These are phyloP conservation scores for Pocillopora meandrina DNA, from an alignment of 92 coral and sea anemone genomes.

Conservation along the genomic window DNA sequence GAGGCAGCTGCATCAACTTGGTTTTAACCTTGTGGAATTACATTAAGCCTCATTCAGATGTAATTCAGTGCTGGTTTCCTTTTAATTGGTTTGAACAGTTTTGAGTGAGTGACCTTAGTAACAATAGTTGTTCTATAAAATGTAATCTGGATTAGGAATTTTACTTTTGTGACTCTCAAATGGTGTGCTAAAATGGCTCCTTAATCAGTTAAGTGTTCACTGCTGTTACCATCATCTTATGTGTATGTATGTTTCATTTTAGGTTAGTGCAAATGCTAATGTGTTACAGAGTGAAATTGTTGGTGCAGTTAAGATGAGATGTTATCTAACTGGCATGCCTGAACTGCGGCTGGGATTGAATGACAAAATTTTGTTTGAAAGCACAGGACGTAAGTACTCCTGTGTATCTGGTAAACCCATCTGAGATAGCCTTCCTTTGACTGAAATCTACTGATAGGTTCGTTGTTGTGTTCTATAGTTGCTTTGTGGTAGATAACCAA, in stretches of 20 bases:
- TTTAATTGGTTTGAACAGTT: too few species aligned
- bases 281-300: conserved; percentile 98
- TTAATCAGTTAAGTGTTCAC: neutral
- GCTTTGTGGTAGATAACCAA: too few species aligned
- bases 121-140: too few species aligned
- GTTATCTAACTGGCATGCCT: conserved; percentile 97
- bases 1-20: too few species aligned
- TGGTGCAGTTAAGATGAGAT: conserved; percentile 95
- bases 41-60: too few species aligned
- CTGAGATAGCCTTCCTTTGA: neutral
- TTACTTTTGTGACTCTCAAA: too few species aligned
- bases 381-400: conserved; percentile 85
- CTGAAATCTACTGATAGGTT: neutral
- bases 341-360: conserved; percentile 95
- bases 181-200: too few species aligned
- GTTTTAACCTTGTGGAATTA: too few species aligned
- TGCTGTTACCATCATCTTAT: neutral
- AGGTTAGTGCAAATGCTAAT: conserved; percentile 97
- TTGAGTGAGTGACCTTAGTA: too few species aligned
- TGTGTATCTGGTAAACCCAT: neutral
- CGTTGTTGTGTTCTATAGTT: too few species aligned
- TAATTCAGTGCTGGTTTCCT: too few species aligned
- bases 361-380: conserved; percentile 97
- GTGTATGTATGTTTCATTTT: neutral
- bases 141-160: too few species aligned